Conservation (phyloP, 2,113 vertebrate species). For the Lagopus muta region DNA sequence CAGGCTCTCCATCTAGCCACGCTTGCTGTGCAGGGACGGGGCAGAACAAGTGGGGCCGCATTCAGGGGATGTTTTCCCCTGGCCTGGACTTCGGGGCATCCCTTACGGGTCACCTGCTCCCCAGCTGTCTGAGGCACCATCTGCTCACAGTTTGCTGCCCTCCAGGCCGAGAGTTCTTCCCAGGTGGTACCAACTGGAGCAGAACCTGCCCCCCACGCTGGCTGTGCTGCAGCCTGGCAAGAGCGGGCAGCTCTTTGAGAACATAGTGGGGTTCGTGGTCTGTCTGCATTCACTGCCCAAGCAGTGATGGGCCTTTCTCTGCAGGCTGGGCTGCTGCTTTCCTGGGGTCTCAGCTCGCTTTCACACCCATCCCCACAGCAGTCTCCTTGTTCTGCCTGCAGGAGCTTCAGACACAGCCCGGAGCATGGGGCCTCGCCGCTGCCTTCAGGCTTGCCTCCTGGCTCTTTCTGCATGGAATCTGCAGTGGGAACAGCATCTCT, state of each 20-base stretch:
- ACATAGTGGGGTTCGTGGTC: not conserved
- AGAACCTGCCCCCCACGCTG: not conserved
- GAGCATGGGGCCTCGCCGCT: not conserved
- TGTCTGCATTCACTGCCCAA: not conserved
- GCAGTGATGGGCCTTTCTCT: not conserved
- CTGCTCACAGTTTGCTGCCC: not conserved
- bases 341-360: not conserved
- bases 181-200: accelerated
- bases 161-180: not conserved
- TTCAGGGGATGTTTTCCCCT: not conserved
- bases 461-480: not conserved
- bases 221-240: not conserved
- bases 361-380: not conserved
- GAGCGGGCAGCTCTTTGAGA: not conserved
- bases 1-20: not conserved
- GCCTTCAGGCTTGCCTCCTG: not conserved
- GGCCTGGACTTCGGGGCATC: not conserved
- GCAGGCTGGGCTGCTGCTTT: not conserved
- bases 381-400: not conserved
- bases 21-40: not conserved
- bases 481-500: not conserved
- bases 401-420: not conserved
- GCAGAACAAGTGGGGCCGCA: not conserved
- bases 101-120: not conserved
- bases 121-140: not conserved